These are phyloP conservation scores for Leuctra nigra DNA, from an alignment of 2,888 invertebrate species.

Conservation along the genomic window DNA sequence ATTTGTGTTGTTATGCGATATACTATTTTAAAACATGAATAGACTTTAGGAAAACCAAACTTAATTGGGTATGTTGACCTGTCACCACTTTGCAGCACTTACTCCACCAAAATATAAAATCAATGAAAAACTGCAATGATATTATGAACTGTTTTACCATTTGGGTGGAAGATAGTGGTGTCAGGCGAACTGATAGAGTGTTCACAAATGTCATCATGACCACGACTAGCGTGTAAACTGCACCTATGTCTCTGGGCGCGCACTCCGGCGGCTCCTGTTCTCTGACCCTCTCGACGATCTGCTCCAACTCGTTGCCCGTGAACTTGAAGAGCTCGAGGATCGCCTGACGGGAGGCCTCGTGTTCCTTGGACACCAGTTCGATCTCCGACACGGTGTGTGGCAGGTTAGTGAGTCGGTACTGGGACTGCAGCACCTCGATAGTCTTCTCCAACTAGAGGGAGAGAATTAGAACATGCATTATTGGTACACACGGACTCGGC, in stretches of 20 bases:
- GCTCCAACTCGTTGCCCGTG: slow-evolving; percentile 59
- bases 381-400: slow-evolving; percentile 45
- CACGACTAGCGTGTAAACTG: too few species aligned
- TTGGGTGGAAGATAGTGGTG: too few species aligned
- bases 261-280: slow-evolving; percentile 43
- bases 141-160: too few species aligned
- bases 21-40: too few species aligned
- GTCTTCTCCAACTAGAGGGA: slow-evolving; percentile 49
- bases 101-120: too few species aligned
- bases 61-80: too few species aligned
- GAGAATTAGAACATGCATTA: not conserved
- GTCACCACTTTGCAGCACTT: too few species aligned
- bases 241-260: slow-evolving; percentile 3
- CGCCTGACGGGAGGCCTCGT: slow-evolving; percentile 56
- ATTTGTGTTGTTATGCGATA: too few species aligned
- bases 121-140: too few species aligned
- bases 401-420: slow-evolving; percentile 39
- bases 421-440: slow-evolving; percentile 50
- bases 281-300: slow-evolving; percentile 58
- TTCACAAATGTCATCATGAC: too few species aligned
- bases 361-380: slow-evolving; percentile 51
- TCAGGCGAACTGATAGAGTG: too few species aligned
- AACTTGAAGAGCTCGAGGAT: slow-evolving; percentile 59
- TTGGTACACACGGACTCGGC: not conserved
- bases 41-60: too few species aligned